phyloP scores from a whole-genome alignment of 2,797 vertebrate genomes.

The Clarias pachynema region DNA sequence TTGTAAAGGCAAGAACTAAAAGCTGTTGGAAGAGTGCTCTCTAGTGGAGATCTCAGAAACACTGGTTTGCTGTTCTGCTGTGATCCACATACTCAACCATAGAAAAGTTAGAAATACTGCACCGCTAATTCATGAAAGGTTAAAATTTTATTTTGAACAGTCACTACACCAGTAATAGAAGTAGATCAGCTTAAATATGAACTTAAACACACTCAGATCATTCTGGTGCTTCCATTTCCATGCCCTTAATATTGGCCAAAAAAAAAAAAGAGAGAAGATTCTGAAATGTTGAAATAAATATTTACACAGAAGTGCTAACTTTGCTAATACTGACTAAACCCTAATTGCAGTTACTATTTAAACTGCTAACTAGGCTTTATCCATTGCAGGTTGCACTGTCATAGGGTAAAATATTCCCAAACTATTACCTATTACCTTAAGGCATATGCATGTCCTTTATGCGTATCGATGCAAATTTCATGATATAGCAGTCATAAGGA shows the following conservation, averaged over 20 bases:
- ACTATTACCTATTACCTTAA: background rate
- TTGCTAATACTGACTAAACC: background rate
- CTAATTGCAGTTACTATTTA: background rate
- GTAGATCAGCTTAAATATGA: conserved; percentile 60
- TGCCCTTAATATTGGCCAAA: conserved; percentile 22
- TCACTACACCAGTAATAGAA: conserved; percentile 71
- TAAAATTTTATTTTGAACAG: conserved; percentile 69
- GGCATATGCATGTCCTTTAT: conserved; percentile 8
- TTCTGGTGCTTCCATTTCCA: conserved; percentile 31
- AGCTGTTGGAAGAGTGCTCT: background rate
- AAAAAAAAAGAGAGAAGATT: conserved; percentile 21
- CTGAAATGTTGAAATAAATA: conserved; percentile 4
- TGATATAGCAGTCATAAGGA: background rate
- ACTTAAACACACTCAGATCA: conserved; percentile 62
- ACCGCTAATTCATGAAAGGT: background rate
- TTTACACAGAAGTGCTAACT: background rate
- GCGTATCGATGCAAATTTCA: background rate
- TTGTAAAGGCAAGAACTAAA: background rate
- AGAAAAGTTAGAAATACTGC: background rate
- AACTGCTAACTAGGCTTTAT: background rate
- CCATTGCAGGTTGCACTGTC: background rate
- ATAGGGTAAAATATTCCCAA: background rate
- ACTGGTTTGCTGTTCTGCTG: background rate
- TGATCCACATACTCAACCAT: background rate
- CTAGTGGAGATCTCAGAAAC: conserved; percentile 21